A percentile compares a stretch with the other conserved stretches of the same genome.
Conservation (phyloP, 2,888 invertebrate genomes). For the Notocelia uddmanniana region DNA sequence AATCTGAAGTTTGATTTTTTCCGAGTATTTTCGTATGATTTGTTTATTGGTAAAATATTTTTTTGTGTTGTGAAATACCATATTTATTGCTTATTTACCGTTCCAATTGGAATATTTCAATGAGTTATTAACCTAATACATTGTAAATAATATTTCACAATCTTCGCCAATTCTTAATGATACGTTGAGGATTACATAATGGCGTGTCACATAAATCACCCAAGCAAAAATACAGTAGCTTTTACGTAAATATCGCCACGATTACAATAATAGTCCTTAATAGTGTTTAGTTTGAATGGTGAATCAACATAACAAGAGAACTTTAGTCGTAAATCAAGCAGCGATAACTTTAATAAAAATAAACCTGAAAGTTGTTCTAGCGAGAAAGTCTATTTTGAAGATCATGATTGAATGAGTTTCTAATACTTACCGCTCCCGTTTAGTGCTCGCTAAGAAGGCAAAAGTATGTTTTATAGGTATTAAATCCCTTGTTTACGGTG, state of each 20-base stretch:
- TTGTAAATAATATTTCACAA: slow-evolving; percentile 4
- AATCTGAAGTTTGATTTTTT: too few species aligned
- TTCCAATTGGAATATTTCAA: not conserved
- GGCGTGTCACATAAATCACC: slow-evolving; percentile 27
- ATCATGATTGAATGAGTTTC: slow-evolving; percentile 43
- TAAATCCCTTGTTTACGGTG: slow-evolving; percentile 40
- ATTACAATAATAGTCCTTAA: slow-evolving; percentile 13
- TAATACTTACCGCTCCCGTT: slow-evolving; percentile 23
- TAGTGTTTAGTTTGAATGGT: slow-evolving; percentile 22
- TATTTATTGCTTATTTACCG: not conserved
- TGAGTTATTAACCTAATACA: not conserved
- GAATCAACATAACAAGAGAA: slow-evolving; percentile 38
- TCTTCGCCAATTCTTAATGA: slow-evolving; percentile 2
- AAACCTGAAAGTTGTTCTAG: slow-evolving; percentile 39
- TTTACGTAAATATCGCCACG: slow-evolving; percentile 9
- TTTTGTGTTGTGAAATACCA: too few species aligned
- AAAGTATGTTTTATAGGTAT: slow-evolving; percentile 20
- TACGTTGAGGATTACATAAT: slow-evolving; percentile 18
- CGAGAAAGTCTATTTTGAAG: slow-evolving; percentile 41
- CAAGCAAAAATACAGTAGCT: slow-evolving; percentile 11
- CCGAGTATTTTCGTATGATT: too few species aligned
- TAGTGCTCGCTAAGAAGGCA: slow-evolving; percentile 17
- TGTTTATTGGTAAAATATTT: too few species aligned
- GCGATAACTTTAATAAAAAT: slow-evolving; percentile 34
- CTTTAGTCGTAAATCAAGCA: slow-evolving; percentile 38